Evolutionary conservation across 2,888 invertebrate species (phyloP).

Genomic region (Pediacus dermestoides): DNA sequence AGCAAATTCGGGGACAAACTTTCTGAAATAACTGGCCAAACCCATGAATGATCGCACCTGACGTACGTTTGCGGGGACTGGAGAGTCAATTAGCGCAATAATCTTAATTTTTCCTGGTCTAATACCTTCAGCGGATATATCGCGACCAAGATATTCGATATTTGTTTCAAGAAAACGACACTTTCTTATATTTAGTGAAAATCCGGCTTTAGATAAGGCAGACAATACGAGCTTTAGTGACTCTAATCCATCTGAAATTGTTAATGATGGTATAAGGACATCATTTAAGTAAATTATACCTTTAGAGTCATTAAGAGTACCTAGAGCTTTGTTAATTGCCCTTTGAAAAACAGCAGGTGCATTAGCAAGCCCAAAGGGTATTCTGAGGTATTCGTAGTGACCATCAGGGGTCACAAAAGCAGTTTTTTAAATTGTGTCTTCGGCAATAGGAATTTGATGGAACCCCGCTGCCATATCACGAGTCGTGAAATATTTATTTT

Average conservation of each 20-base stretch:
- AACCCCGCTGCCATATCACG: slow-evolving; percentile 32
- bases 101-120: slow-evolving; percentile 22
- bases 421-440: slow-evolving; percentile 32
- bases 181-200: slow-evolving; percentile 24
- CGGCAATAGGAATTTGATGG: slow-evolving; percentile 33
- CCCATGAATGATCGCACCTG: slow-evolving; percentile 26
- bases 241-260: slow-evolving; percentile 18
- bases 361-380: slow-evolving; percentile 38
- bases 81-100: slow-evolving; percentile 19
- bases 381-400: slow-evolving; percentile 30
- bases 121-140: slow-evolving; percentile 24
- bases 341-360: slow-evolving; percentile 36
- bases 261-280: slow-evolving; percentile 20
- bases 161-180: slow-evolving; percentile 21
- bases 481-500: slow-evolving; percentile 23
- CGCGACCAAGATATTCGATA: slow-evolving; percentile 23
- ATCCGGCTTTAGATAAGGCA: slow-evolving; percentile 13
- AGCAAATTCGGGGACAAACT: slow-evolving; percentile 21
- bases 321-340: slow-evolving; percentile 29
- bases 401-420: slow-evolving; percentile 37
- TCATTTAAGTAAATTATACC: slow-evolving; percentile 23
- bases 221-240: slow-evolving; percentile 16
- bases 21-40: slow-evolving; percentile 23
- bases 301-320: slow-evolving; percentile 14
- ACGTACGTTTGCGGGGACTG: slow-evolving; percentile 17